Conservation (phyloP, 37 sponge, comb jelly and placozoan genomes). For the Ephydatia muelleri region DNA sequence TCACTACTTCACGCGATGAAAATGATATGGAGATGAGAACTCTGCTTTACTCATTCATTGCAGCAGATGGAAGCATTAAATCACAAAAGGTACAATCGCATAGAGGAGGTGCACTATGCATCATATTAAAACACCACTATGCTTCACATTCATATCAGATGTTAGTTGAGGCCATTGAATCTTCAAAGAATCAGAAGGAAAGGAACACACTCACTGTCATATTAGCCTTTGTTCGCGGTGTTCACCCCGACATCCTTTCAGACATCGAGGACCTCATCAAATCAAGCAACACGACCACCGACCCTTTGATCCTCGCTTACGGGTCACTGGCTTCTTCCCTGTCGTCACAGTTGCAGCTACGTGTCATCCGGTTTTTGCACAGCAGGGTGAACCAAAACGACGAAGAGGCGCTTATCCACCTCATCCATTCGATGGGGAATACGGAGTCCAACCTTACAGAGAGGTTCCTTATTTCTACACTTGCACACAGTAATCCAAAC, state of each 20-base stretch:
- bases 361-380: conserved; percentile 4
- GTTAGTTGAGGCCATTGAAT: neutral
- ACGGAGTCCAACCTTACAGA: conserved; percentile 13
- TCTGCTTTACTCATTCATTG: conserved; percentile 42
- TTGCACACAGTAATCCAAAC: conserved; percentile 16
- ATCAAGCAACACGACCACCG: neutral
- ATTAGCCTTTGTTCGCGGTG: neutral
- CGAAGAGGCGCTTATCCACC: neutral
- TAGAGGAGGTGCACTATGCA: too few species aligned
- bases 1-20: neutral
- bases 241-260: neutral
- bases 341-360: neutral
- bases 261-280: conserved; percentile 10
- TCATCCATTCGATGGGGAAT: conserved; percentile 54
- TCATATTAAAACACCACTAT: neutral
- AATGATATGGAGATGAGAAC: conserved; percentile 28
- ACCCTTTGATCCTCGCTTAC: conserved; percentile 29
- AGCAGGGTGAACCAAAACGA: neutral
- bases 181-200: neutral
- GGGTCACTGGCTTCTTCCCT: conserved; percentile 18
- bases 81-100: conserved; percentile 39
- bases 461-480: conserved; percentile 4
- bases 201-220: neutral
- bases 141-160: neutral
- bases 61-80: conserved; percentile 19